These are phyloP conservation scores for Leuciscus idus DNA, from an alignment of 2,113 vertebrate species.

Conservation along the genomic window DNA sequence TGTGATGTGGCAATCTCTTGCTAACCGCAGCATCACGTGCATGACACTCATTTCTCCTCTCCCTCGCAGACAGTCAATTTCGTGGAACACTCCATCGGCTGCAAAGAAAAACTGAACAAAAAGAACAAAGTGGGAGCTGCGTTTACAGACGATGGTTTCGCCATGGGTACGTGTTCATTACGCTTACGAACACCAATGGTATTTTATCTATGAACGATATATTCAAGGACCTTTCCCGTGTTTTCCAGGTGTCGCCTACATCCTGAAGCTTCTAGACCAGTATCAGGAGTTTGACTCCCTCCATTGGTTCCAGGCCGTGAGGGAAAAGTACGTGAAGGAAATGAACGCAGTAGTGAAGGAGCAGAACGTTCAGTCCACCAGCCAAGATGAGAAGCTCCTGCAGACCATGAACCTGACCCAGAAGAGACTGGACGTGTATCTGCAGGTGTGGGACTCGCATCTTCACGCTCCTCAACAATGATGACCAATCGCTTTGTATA, in stretches of 20 bases:
- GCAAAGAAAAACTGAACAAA: conserved; percentile 98
- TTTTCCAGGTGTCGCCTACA: conserved; percentile 93
- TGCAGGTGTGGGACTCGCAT: conserved; percentile 81
- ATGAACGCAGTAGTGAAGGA: conserved; percentile 93
- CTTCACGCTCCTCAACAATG: neutral
- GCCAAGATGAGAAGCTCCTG: conserved; percentile 94
- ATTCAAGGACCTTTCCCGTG: conserved; percentile 27
- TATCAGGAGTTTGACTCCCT: conserved; percentile 98
- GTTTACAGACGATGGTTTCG: conserved; percentile 98
- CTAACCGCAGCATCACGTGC: neutral
- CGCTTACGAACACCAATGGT: neutral
- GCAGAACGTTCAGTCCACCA: conserved; percentile 86
- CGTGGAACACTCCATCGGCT: conserved; percentile 96
- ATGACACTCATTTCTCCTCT: neutral
- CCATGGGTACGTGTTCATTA: conserved; percentile 83
- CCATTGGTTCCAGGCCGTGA: conserved; percentile 98
- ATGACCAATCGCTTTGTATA: neutral
- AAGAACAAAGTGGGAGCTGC: conserved; percentile 97
- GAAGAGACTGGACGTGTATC: conserved; percentile 91
- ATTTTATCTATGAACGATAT: neutral
- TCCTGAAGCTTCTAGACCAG: conserved; percentile 97
- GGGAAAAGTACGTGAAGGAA: conserved; percentile 95
- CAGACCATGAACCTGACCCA: conserved; percentile 99
- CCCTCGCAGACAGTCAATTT: conserved; percentile 90
- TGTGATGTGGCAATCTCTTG: neutral